Evolutionary conservation across 2,797 vertebrate species (phyloP).

Genomic region (Lophius americanus): DNA sequence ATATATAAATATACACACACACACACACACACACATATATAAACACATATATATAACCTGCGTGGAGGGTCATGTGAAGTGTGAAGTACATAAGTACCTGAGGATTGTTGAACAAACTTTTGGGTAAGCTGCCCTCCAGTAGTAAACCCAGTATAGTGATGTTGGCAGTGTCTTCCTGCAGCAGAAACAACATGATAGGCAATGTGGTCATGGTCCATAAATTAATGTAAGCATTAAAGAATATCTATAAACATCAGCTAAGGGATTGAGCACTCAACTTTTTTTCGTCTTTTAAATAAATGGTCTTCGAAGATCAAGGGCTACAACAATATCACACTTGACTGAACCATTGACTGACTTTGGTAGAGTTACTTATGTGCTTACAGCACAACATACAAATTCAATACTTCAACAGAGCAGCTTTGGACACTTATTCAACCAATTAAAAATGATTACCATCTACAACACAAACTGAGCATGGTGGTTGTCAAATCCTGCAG

Average conservation of each 20-base stretch:
- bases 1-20: too few relatives aligned
- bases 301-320: neutral
- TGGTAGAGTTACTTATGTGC: too few relatives aligned
- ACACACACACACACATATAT: too few relatives aligned
- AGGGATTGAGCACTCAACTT: too few relatives aligned
- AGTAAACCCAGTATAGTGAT: slow-evolving; percentile 89
- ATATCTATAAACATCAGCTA: too few relatives aligned
- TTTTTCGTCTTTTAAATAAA: too few relatives aligned
- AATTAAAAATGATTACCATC: neutral
- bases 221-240: neutral
- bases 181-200: slow-evolving; percentile 15
- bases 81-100: slow-evolving; percentile 67
- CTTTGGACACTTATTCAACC: neutral
- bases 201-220: neutral
- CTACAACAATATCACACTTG: neutral
- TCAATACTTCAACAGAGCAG: neutral
- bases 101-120: slow-evolving; percentile 77
- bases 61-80: too few relatives aligned
- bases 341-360: neutral
- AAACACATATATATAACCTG: too few relatives aligned
- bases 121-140: slow-evolving; percentile 91
- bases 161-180: slow-evolving; percentile 91
- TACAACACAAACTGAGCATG: neutral
- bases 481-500: neutral
- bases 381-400: neutral